phyloP scores from a whole-genome alignment of 2,888 invertebrate species.

The Lissocephala sabroskyi region DNA sequence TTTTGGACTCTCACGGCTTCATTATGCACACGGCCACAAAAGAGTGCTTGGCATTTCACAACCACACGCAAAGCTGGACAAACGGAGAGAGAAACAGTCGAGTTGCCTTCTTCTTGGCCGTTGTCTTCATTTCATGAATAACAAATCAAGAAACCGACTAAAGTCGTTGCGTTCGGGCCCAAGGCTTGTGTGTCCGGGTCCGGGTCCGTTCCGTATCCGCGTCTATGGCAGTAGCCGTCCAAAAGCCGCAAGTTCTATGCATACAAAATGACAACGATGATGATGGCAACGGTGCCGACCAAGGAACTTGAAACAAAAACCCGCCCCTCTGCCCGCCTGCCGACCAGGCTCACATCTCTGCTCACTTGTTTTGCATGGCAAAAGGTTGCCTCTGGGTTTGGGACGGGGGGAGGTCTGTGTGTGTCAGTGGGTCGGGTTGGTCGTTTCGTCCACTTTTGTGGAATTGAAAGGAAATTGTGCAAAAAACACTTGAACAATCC shows the following conservation, averaged over 20 bases:
- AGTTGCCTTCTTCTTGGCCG: conserved; percentile 5
- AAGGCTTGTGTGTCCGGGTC: conserved; percentile 6
- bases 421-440: neutral
- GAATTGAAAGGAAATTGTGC: conserved; percentile 63
- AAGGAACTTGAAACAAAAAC: conserved; percentile 49
- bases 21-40: conserved; percentile 46
- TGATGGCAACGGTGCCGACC: conserved; percentile 32
- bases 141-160: conserved; percentile 56
- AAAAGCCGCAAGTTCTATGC: conserved; percentile 60
- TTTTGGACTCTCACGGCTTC: conserved; percentile 18
- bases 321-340: too few species aligned
- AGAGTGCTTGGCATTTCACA: conserved; percentile 53
- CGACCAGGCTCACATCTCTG: too few species aligned
- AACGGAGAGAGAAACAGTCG: neutral
- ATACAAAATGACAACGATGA: conserved; percentile 36
- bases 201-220: conserved; percentile 12
- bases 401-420: neutral
- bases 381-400: conserved; percentile 9
- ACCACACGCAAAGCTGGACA: conserved; percentile 5
- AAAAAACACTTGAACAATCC: conserved; percentile 61
- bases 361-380: conserved; percentile 43
- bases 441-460: conserved; percentile 48
- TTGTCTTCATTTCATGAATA: conserved; percentile 56
- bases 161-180: conserved; percentile 10
- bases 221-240: conserved; percentile 30